phyloP scores from a whole-genome alignment of 2,888 invertebrate genomes.

The Eulithis testata region DNA sequence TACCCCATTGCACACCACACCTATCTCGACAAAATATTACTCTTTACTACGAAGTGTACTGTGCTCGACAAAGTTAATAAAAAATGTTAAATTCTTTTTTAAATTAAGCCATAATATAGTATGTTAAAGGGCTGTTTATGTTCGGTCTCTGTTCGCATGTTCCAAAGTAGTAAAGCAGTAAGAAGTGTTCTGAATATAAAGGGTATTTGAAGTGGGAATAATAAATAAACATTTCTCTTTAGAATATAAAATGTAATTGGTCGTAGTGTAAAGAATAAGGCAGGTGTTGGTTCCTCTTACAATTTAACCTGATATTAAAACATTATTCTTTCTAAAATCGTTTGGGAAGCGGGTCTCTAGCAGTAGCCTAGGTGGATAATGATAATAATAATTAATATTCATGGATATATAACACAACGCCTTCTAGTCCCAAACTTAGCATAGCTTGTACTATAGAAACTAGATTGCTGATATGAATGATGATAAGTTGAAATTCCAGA shows the following conservation, averaged over 20 bases:
- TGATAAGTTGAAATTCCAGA: too few species aligned
- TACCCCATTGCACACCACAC: constrained; percentile 39
- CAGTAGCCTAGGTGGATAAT: too few species aligned
- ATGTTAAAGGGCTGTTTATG: constrained; percentile 34
- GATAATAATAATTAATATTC: too few species aligned
- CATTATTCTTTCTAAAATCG: too few species aligned
- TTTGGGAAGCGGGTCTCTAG: too few species aligned
- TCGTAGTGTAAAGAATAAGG: background rate
- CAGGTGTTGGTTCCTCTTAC: too few species aligned
- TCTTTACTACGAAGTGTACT: constrained; percentile 29
- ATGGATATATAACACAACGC: too few species aligned
- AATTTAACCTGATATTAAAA: too few species aligned
- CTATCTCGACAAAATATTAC: constrained; percentile 38
- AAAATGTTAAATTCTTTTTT: constrained; percentile 31
- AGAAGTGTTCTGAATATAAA: constrained; percentile 31
- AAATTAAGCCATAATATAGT: constrained; percentile 37
- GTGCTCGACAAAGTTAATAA: constrained; percentile 32
- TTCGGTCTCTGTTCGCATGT: constrained; percentile 38
- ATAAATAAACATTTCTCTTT: constrained; percentile 10
- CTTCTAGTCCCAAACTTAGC: too few species aligned
- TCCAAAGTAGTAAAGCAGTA: constrained; percentile 33
- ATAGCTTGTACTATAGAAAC: too few species aligned
- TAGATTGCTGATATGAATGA: too few species aligned
- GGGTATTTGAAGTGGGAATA: constrained; percentile 20
- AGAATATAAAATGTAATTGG: background rate